A percentile compares a stretch with the other conserved stretches of the same genome.
phyloP scores from a whole-genome alignment of 2,113 vertebrate species.

The Tragelaphus scriptus region DNA sequence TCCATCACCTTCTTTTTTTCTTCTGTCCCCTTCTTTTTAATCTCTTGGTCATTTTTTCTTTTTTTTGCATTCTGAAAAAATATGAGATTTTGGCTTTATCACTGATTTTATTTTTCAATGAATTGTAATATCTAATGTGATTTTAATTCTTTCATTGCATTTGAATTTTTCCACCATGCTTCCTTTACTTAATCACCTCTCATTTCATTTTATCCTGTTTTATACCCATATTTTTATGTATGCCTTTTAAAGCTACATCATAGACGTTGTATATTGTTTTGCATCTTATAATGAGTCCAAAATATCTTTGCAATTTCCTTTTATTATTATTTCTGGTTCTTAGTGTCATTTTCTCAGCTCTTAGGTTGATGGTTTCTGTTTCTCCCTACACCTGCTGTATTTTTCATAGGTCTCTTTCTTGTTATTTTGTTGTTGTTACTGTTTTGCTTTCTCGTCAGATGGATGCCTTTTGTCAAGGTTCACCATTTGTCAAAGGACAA shows the following conservation, averaged over 20 bases:
- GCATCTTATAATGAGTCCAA: background rate
- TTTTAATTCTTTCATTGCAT: background rate
- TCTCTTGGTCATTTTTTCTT: background rate
- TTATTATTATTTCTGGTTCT: background rate
- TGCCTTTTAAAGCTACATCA: background rate
- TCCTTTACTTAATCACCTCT: background rate
- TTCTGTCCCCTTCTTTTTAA: background rate
- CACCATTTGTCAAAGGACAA: background rate
- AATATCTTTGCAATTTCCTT: background rate
- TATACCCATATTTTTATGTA: background rate
- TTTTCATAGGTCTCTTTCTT: background rate
- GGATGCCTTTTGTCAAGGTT: background rate
- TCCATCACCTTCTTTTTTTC: background rate
- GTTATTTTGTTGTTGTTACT: background rate
- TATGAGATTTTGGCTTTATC: background rate
- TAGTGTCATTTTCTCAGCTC: background rate
- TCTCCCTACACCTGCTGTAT: rapidly evolving
- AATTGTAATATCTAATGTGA: background rate
- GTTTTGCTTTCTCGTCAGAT: background rate
- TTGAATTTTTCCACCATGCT: background rate
- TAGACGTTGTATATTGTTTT: background rate
- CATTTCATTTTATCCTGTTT: background rate
- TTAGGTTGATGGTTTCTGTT: background rate
- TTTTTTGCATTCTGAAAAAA: background rate
- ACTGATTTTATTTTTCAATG: background rate